Percentiles rank a stretch among this genome's conserved stretches.
These are phyloP conservation scores for Drepanosiphum platanoidis DNA, from an alignment of 2,888 invertebrate species.

Conservation along the genomic window DNA sequence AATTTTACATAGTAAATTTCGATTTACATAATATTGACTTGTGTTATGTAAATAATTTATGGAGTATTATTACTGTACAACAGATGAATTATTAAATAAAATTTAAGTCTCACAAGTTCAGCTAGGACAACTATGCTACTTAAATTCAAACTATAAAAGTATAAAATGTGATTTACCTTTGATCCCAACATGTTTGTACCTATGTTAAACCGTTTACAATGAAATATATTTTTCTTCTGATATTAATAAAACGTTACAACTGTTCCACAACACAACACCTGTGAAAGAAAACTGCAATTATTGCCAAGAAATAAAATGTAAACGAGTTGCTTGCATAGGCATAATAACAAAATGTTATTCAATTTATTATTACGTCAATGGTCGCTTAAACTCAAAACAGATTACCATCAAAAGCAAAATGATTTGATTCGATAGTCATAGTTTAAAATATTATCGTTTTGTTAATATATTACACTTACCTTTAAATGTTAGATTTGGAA, in stretches of 20 bases:
- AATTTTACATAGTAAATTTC: neutral
- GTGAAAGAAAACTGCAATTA: neutral
- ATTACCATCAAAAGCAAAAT: too few relatives aligned
- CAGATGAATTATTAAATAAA: too few relatives aligned
- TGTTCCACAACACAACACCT: neutral
- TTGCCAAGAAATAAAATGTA: neutral
- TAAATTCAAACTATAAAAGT: too few relatives aligned
- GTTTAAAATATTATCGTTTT: too few relatives aligned
- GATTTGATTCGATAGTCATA: too few relatives aligned
- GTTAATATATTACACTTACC: too few relatives aligned
- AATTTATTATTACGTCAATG: too few relatives aligned
- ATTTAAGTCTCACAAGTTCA: too few relatives aligned
- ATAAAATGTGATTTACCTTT: neutral
- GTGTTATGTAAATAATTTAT: neutral
- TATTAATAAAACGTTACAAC: neutral
- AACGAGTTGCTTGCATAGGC: neutral
- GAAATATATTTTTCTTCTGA: neutral
- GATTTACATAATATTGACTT: slow-evolving; percentile 3
- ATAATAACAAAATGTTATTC: too few relatives aligned
- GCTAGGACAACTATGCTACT: too few relatives aligned
- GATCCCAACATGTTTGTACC: slow-evolving; percentile 28
- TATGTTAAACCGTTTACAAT: neutral
- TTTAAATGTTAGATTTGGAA: too few relatives aligned
- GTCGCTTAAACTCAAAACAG: too few relatives aligned
- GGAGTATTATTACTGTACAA: neutral